Percentiles rank a stretch among this genome's conserved stretches.
These are phyloP conservation scores for Peromyscus eremicus DNA, from an alignment of 2,797 vertebrate species.

Conservation along the genomic window DNA sequence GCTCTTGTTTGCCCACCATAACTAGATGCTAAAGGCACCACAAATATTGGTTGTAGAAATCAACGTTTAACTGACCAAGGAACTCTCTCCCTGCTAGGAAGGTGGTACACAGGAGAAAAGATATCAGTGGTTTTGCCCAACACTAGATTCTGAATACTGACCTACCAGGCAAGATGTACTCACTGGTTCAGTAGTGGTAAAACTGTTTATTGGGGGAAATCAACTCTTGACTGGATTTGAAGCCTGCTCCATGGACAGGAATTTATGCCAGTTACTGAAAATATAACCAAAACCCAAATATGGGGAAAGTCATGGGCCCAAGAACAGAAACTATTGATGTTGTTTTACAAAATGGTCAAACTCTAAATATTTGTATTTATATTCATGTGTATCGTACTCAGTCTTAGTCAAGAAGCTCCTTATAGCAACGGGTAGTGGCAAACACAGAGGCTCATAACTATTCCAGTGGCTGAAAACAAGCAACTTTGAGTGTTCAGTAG, in stretches of 20 bases:
- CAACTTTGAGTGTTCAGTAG: not conserved
- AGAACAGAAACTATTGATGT: not conserved
- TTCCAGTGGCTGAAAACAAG: not conserved
- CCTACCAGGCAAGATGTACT: not conserved
- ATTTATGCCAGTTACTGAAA: not conserved
- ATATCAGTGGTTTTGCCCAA: not conserved
- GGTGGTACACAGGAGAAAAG: not conserved
- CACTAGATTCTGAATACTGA: not conserved
- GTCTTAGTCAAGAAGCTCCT: not conserved
- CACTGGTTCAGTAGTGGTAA: not conserved
- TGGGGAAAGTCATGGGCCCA: too few species aligned
- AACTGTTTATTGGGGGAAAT: not conserved
- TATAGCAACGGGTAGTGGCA: not conserved
- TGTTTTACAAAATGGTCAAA: not conserved
- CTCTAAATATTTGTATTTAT: not conserved
- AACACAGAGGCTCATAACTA: not conserved
- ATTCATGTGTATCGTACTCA: not conserved
- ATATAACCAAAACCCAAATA: not conserved
- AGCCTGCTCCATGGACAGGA: not conserved
- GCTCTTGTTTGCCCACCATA: not conserved
- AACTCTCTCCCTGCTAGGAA: not conserved
- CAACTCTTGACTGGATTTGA: not conserved
- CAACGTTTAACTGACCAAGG: not conserved
- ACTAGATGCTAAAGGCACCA: not conserved
- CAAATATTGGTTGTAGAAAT: not conserved